These are phyloP conservation scores for Phalanger gymnotis DNA, from an alignment of 2,797 vertebrate species.

Conservation along the genomic window DNA sequence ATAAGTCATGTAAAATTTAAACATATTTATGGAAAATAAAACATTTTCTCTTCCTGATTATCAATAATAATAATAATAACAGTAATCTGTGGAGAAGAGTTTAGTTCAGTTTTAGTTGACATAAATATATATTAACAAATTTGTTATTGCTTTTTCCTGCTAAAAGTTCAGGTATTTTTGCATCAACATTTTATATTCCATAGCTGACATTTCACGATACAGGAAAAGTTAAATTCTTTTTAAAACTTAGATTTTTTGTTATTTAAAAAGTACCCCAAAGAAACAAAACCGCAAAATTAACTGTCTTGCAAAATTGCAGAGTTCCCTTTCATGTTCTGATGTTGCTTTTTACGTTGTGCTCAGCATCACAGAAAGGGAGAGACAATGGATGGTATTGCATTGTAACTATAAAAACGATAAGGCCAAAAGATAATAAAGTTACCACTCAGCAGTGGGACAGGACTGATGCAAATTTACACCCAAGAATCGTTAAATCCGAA, in stretches of 20 bases:
- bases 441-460: background rate
- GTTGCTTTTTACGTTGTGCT: no score
- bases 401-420: no score
- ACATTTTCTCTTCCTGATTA: background rate
- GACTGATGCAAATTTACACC: no score
- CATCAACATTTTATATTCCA: background rate
- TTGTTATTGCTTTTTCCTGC: background rate
- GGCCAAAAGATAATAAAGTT: background rate
- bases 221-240: background rate
- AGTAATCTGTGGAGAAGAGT: background rate
- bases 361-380: no score
- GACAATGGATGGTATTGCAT: no score
- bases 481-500: background rate
- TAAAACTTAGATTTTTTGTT: background rate
- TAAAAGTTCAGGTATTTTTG: background rate
- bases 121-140: background rate
- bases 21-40: conserved; percentile 39
- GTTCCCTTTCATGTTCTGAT: no score
- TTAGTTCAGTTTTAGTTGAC: conserved; percentile 20
- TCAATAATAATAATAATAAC: background rate
- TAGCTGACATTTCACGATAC: background rate
- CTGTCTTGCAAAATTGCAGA: background rate
- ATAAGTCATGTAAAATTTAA: background rate
- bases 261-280: background rate
- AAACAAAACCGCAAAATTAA: background rate